A percentile compares a stretch with the other conserved stretches of the same genome.
Evolutionary conservation across 1,140 invertebrate species (phyloP).

Genomic region (Cotesia vestalis): DNA sequence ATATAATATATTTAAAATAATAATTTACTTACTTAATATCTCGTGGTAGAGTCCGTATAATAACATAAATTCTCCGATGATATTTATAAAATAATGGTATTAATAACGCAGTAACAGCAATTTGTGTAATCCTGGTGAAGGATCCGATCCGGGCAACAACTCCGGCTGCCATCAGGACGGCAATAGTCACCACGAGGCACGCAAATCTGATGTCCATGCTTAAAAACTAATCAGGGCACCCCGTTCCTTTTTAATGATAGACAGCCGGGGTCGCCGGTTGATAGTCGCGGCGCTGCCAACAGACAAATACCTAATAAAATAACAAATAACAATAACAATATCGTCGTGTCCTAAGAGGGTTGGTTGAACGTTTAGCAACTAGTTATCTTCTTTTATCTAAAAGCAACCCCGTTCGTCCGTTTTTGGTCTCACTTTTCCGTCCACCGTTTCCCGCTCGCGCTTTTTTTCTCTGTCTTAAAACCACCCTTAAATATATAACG

Average conservation of each 20-base stretch:
- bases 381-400: background rate
- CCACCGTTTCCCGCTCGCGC: too few relatives aligned
- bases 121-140: slow-evolving; percentile 67
- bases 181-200: slow-evolving; percentile 65
- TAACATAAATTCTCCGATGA: slow-evolving; percentile 68
- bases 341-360: slow-evolving; percentile 12
- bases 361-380: background rate
- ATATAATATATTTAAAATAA: slow-evolving; percentile 7
- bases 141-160: slow-evolving; percentile 68
- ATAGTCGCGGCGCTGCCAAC: slow-evolving; percentile 20
- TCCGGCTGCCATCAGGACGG: slow-evolving; percentile 68
- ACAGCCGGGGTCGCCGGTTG: slow-evolving; percentile 11
- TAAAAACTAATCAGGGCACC: slow-evolving; percentile 37
- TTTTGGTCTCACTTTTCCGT: too few relatives aligned
- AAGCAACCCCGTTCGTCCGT: too few relatives aligned
- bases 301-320: background rate
- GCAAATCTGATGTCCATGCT: slow-evolving; percentile 57
- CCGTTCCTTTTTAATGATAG: slow-evolving; percentile 2
- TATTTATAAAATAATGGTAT: slow-evolving; percentile 68
- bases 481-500: too few relatives aligned
- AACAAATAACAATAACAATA: too few relatives aligned
- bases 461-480: too few relatives aligned
- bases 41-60: slow-evolving; percentile 68
- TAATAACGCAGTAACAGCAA: slow-evolving; percentile 65
- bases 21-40: slow-evolving; percentile 68